Evolutionary conservation across 1,140 invertebrate genomes (phyloP), one percentile per base, ranked within the genome.

Genomic region (Sycophaga agraensis): DNA sequence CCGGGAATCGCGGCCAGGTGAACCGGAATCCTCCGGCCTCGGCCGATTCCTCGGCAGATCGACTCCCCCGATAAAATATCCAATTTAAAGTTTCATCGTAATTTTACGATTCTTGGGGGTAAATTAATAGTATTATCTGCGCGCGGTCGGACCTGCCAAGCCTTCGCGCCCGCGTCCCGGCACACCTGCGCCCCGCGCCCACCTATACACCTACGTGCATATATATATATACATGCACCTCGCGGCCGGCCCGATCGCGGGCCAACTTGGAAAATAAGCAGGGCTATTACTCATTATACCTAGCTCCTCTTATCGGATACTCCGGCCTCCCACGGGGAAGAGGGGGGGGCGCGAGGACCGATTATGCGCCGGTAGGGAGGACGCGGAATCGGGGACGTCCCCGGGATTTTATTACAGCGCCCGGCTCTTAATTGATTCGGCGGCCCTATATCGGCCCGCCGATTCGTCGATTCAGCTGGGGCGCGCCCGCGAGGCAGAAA

Each of bases 51-150:
- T 16, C 22, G 26, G 17, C 24, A 48, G 55, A 58, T 58, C 35
- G 7, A 7, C 12, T n/a, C 11, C 5, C 4, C 68, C 69, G 74
- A 77, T 76, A 77, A 77, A 77, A 77, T 77, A 77, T 76, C 75
- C 74, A 77, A 77, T 77, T 77, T 77, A 76, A 77, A 77, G 74
- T 77, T 77, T 76, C 71, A 74, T 76, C 73, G 74, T 77, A 76
- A 77, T 77, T 77, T 76, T 74, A 75, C 71, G 72, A 76, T 77
- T 77, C 71, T 70, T 75, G 69, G 55, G 75, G 75, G 72, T 73
- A 77, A 76, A 77, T 76, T 76, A 77, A 75, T 75, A 72, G 72
- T 70, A 76, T 75, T 76, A 77, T 77, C 73, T 75, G 68, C 59
- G 61, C 65, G 59, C 54, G 60, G 65, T 62, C 50, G 66, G 55